phyloP scores from a whole-genome alignment of 2,113 vertebrate genomes.

The Menidia beryllina region DNA sequence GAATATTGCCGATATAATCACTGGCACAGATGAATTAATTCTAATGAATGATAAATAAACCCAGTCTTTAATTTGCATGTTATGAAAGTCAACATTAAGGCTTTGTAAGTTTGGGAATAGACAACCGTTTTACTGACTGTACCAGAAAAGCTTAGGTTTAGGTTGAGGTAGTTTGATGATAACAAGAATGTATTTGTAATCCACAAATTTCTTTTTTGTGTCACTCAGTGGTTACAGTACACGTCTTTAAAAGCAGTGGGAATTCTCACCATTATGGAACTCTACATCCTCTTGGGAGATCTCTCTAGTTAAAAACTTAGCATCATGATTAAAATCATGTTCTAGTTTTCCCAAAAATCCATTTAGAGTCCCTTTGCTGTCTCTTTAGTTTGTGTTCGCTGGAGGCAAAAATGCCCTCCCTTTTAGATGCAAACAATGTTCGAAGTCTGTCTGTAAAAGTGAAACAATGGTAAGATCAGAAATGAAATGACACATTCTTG shows the following conservation, averaged over 20 bases:
- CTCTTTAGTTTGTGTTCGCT: background rate
- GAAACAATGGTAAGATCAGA: background rate
- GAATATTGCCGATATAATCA: conserved; percentile 70
- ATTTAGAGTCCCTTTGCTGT: background rate
- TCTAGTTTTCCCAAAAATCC: background rate
- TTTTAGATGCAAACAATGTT: conserved; percentile 6
- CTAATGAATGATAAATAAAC: conserved; percentile 59
- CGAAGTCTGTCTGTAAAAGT: background rate
- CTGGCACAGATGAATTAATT: conserved; percentile 56
- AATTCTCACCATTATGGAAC: background rate
- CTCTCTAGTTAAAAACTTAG: background rate
- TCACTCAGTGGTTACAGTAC: background rate
- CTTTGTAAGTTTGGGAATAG: conserved; percentile 2
- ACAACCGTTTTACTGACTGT: conserved; percentile 1
- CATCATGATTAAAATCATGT: background rate
- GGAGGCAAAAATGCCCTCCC: background rate
- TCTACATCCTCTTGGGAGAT: background rate
- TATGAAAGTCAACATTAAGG: conserved; percentile 29
- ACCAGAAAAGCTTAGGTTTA: background rate
- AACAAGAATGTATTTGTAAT: no score
- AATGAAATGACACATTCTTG: conserved; percentile 2
- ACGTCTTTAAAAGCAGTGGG: background rate
- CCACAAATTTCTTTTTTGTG: background rate
- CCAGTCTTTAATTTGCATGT: conserved; percentile 50
- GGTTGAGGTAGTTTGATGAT: no score